Base-by-base conservation (phyloP, 2,113 vertebrate genomes). In the Rhizomys pruinosus region DNA sequence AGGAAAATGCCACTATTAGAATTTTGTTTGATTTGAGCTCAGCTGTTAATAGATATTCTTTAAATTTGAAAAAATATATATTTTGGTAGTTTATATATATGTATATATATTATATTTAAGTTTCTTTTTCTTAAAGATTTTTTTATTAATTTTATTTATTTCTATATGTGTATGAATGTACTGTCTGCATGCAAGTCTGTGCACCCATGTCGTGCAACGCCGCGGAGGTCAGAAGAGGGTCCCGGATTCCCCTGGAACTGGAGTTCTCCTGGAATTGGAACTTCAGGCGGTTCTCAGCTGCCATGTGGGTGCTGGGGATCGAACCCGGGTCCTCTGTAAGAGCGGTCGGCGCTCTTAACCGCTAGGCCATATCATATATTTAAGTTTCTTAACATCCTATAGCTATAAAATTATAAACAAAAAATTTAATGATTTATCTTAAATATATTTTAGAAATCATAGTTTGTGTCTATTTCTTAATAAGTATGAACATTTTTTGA, bases 371-470 rank as follows among this genome's bases (percentile, higher is more conserved):
- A 39, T 79, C 81, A 80, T 64, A 32, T 76, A 80, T 76, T 80
- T 93, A 90, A 91, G 15, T 72, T 86, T 90, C n/a, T 89, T 42
- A 69, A 66, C 42, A 90, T 80, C 25, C 37, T 95, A 3, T 95
- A 89, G 82, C 87, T 92, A 74, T 91, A 84, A 94, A 84, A 39
- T 73, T 97, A 29, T 90, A 95, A 96, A 92, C 34, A 61, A 95
- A 94, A 96, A 89, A 52, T 25, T 90, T 78, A 19, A 95, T 44
- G 34, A 55, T 89, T 92, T 74, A 89, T 84, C 93, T 96, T 93
- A 96, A 91, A 90, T 84, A 85, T 92, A 94, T 95, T 96, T 96
- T 95, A 91, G 76, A 94, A 97, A 84, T 87, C 27, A 64, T 87
- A 88, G 27, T 91, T 82, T 89, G 0, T 68, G 84, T 93, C 47